phyloP scores from a whole-genome alignment of 2,888 invertebrate genomes.

The Chydorus sphaericus region DNA sequence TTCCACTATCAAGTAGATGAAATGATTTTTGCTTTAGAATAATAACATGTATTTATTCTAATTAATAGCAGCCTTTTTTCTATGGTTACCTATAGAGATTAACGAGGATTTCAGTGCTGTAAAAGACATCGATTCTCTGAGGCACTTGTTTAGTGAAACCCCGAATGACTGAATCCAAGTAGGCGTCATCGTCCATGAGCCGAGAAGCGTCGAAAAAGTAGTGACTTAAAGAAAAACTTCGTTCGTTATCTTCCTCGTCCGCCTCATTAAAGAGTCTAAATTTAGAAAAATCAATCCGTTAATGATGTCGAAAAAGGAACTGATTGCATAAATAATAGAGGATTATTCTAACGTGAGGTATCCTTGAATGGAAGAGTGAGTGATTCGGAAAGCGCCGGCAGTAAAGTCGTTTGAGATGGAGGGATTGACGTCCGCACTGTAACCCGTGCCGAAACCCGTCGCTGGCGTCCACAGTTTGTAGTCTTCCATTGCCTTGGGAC shows the following conservation, averaged over 20 bases:
- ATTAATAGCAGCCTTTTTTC: too few relatives aligned
- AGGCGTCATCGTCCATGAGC: not conserved
- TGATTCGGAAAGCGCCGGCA: conserved; percentile 25
- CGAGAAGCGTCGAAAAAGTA: not conserved
- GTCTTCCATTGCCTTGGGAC: not conserved
- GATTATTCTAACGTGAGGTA: conserved; percentile 34
- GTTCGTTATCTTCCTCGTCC: not conserved
- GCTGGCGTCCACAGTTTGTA: not conserved
- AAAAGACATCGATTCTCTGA: not conserved
- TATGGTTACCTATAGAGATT: not conserved
- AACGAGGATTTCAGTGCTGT: not conserved
- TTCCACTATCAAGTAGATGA: not conserved
- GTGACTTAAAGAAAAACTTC: not conserved
- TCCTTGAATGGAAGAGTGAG: conserved; percentile 23
- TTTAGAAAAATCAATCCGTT: too few relatives aligned
- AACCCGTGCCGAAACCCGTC: conserved; percentile 26
- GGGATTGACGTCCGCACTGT: conserved; percentile 25
- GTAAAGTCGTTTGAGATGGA: conserved; percentile 23
- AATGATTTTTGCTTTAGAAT: not conserved
- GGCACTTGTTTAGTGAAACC: not conserved
- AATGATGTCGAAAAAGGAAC: not conserved
- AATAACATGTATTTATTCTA: too few relatives aligned
- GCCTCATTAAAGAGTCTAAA: not conserved
- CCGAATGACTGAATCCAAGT: not conserved
- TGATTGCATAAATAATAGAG: not conserved